Percentiles rank a stretch among this genome's conserved stretches.
These are phyloP conservation scores for Aporrectodea caliginosa DNA, from an alignment of 1,140 invertebrate genomes.

Conservation along the genomic window DNA sequence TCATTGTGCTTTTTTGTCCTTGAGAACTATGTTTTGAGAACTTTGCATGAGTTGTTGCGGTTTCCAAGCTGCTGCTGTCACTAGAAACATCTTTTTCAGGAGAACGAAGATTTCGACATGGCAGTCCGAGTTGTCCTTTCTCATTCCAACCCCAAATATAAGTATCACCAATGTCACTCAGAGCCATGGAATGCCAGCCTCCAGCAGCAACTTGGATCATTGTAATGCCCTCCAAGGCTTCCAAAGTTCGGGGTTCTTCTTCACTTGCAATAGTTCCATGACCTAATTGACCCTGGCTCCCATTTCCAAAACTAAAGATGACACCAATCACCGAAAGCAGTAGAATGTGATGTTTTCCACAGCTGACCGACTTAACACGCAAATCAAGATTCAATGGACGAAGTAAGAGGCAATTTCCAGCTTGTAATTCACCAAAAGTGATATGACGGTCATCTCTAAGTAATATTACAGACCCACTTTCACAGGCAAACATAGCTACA, in stretches of 20 bases:
- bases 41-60: neutral
- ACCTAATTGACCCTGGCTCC: slow-evolving; percentile 79
- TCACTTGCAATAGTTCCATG: slow-evolving; percentile 63
- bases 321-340: slow-evolving; percentile 67
- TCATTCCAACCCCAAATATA: slow-evolving; percentile 84
- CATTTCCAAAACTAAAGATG: slow-evolving; percentile 75
- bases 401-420: neutral
- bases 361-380: slow-evolving; percentile 55
- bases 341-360: slow-evolving; percentile 75
- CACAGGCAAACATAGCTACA: neutral
- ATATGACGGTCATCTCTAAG: neutral
- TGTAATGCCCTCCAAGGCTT: slow-evolving; percentile 68
- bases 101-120: slow-evolving; percentile 41
- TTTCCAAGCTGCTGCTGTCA: neutral
- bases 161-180: slow-evolving; percentile 64
- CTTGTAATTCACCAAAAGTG: neutral
- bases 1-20: neutral
- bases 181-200: slow-evolving; percentile 77
- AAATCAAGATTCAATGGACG: neutral
- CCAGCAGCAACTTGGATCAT: slow-evolving; percentile 64
- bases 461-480: neutral
- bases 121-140: slow-evolving; percentile 70
- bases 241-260: slow-evolving; percentile 63
- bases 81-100: neutral
- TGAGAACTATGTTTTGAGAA: neutral